Conservation (phyloP, 2,888 invertebrate genomes). For the Hypomecis atomaria region DNA sequence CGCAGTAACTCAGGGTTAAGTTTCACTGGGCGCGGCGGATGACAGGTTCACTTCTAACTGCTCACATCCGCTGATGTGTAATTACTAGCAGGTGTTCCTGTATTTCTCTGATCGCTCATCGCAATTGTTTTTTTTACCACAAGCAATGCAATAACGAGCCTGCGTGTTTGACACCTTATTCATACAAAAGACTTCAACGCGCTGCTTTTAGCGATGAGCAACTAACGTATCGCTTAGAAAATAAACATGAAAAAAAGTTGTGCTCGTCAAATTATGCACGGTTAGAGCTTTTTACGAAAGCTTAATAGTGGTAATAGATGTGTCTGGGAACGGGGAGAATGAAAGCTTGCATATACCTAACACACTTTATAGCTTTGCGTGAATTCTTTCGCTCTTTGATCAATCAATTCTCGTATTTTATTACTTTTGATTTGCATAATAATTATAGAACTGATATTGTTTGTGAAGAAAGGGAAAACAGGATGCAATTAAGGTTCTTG, state of each 20-base stretch:
- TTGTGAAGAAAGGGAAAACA: conserved; percentile 43
- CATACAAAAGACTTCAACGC: conserved; percentile 41
- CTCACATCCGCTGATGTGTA: conserved; percentile 62
- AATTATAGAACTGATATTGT: conserved; percentile 33
- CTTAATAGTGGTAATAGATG: conserved; percentile 26
- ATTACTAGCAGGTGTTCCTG: conserved; percentile 68
- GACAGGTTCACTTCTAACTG: conserved; percentile 62
- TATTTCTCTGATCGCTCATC: conserved; percentile 37
- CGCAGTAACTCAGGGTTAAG: conserved; percentile 55
- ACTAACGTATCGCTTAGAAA: conserved; percentile 1
- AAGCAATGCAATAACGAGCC: conserved; percentile 1
- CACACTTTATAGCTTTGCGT: conserved; percentile 37
- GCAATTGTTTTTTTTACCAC: conserved; percentile 12
- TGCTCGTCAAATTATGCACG: conserved; percentile 6
- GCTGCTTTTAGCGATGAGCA: conserved; percentile 12
- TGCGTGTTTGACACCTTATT: conserved; percentile 12
- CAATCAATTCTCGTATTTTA: conserved; percentile 32
- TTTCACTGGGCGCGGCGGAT: conserved; percentile 57
- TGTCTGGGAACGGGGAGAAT: conserved; percentile 26
- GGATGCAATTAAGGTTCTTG: conserved; percentile 46
- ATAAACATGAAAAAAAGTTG: not conserved
- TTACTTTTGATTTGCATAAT: conserved; percentile 30
- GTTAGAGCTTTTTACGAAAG: conserved; percentile 4
- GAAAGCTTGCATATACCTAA: conserved; percentile 17
- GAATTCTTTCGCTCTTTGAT: conserved; percentile 37